Evolutionary conservation across 1,140 invertebrate species (phyloP).

Genomic region (Globodera rostochiensis): DNA sequence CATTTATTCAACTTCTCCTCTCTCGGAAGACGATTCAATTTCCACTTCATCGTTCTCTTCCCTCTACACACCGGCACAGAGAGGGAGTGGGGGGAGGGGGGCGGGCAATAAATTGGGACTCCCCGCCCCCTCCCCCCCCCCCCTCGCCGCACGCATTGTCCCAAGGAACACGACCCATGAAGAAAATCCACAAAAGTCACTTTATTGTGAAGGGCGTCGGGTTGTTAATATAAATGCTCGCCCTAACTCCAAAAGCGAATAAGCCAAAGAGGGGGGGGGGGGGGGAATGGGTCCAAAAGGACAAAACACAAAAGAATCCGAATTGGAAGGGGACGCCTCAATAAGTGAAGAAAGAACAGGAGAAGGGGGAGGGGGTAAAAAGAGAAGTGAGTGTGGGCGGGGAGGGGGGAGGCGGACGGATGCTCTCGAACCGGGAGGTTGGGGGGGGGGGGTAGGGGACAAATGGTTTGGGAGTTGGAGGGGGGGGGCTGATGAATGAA

Average conservation of each 20-base stretch:
- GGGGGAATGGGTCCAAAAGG: background rate
- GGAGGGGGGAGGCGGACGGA: background rate
- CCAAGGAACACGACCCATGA: background rate
- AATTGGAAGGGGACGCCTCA: background rate
- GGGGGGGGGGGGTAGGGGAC: background rate
- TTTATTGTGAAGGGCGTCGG: background rate
- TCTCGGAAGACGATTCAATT: slow-evolving; percentile 5
- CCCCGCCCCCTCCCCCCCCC: background rate
- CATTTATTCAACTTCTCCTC: background rate
- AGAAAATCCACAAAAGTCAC: background rate
- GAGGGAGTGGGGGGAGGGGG: background rate
- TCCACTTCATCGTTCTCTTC: background rate
- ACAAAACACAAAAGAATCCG: background rate
- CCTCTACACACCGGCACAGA: background rate
- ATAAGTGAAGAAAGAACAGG: background rate
- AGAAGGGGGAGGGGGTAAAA: background rate
- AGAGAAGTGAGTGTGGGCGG: background rate
- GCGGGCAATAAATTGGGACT: background rate
- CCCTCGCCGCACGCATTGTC: background rate
- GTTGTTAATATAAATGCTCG: background rate
- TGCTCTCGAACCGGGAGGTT: background rate
- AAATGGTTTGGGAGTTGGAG: slow-evolving; percentile 10
- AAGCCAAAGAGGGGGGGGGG: background rate
- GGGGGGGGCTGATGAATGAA: background rate
- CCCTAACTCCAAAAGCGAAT: background rate